Evolutionary conservation across 2,113 vertebrate genomes (phyloP), one percentile per base, ranked within the genome.

Genomic region (Bos indicus): DNA sequence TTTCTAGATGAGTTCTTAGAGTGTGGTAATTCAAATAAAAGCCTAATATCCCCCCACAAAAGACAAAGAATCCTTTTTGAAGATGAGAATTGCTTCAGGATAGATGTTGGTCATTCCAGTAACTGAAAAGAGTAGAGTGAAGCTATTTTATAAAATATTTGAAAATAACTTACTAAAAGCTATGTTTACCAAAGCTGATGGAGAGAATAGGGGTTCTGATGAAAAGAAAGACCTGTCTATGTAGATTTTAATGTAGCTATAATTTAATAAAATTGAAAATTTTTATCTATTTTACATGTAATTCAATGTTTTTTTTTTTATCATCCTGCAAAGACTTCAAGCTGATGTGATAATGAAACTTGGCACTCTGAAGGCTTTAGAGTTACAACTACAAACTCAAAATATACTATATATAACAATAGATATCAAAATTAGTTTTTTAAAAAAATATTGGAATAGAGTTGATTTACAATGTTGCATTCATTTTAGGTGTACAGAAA

Each of bases 31-130:
- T 96, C 46, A 88, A n/a, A 64, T 52, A 46, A 36, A 86, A 87
- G 36, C 43, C 12, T 48, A 30, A 64, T 5, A 83, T 91, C n/a
- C 43, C 28, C 77, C 48, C 43, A 81, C 30, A 52, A 86, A 95
- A 78, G 26, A 97, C 36, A 96, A 94, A 94, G 64, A 28, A 78
- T 67, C 64, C 81, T 78, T 59, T 95, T 62, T 40, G 51, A 56
- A 92, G 36, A 62, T 71, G 43, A 80, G 85, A 97, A 83, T 71
- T 94, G 74, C 88, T 95, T 95, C 36, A 91, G 67, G 82, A 91
- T 86, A 94, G 30, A 91, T 71, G 13, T 64, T 95, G 91, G 64
- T 8, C 11, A 46, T 88, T 81, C 57, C 23, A 67, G 36, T 96
- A 46, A 94, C 56, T 96, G 90, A 30, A 94, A 96, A 95, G 90